Evolutionary conservation across 2,797 vertebrate genomes (phyloP), one percentile per base, ranked within the genome.

Genomic region (Hydrocynus forskahlii): DNA sequence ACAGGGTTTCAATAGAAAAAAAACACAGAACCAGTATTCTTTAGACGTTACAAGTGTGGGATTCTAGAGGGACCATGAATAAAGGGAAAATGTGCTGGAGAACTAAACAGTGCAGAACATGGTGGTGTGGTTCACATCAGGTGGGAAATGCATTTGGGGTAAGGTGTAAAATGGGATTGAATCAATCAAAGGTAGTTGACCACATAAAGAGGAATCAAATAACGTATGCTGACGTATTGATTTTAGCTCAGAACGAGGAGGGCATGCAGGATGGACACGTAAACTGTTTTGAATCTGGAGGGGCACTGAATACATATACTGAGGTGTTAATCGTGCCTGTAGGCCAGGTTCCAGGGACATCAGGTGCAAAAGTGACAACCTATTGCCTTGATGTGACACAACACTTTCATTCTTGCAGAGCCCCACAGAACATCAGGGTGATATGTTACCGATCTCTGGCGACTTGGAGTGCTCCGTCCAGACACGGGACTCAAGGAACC

Each of bases 401-500:
- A 79, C 87, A 84, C 79, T 88, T 78, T 79, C 76, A 43, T 74
- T 90, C 74, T 81, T 75, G 75, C 69, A 81, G 66, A 62, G 48
- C 38, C 14, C 23, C 16, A 83, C 68, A 82, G n/a, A 83, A 81
- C 16, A 12, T 72, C 57, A 73, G 55, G n/a, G 75, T 88, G 69
- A 38, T 48, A 89, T 92, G 92, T 98, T 98, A 99, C 97, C 97
- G 91, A 91, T 95, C 92, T 95, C 86, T 95, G 95, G 86, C 93
- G 95, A 89, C 92, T 96, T 17, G 97, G 95, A 78, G 93, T 91
- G 80, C 93, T 94, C 87, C 96, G 94, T 88, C 97, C 97, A 69
- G 97, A 99, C 23, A 94, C 89, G 19, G 98, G 97, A 89, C 98
- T 99, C 89, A 96, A 92, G 14, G 98, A 99, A 73, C 96, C 97